A percentile compares a stretch with the other conserved stretches of the same genome.
phyloP scores from a whole-genome alignment of 2,797 vertebrate genomes.

The Peromyscus eremicus region DNA sequence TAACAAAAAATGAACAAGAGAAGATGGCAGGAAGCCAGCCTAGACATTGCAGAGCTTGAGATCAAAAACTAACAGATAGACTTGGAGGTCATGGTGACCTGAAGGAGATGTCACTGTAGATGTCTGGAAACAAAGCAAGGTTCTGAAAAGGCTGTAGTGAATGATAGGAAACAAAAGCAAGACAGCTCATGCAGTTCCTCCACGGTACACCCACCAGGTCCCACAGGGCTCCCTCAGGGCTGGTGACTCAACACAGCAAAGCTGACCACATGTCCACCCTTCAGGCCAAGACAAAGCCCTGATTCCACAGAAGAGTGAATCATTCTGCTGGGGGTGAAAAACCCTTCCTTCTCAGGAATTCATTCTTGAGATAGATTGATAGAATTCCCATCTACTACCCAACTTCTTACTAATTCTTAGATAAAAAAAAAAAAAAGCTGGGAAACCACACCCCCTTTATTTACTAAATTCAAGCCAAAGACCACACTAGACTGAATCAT shows the following conservation, averaged over 20 bases:
- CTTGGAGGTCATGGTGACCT: neutral
- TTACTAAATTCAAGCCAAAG: conserved; percentile 3
- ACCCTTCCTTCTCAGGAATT: neutral
- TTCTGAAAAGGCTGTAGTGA: neutral
- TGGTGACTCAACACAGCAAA: neutral
- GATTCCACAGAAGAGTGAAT: neutral
- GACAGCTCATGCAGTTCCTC: neutral
- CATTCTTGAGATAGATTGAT: neutral
- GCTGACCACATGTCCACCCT: neutral
- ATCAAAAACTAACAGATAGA: neutral
- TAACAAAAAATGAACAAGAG: neutral
- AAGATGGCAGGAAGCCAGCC: neutral
- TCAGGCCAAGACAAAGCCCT: neutral
- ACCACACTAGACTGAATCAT: neutral
- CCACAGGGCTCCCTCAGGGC: neutral
- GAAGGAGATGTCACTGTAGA: neutral
- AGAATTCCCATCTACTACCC: neutral
- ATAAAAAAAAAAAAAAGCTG: fast-evolving
- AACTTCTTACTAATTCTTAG: neutral
- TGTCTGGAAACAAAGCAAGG: neutral
- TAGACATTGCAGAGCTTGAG: neutral
- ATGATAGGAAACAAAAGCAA: neutral
- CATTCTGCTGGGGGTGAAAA: neutral
- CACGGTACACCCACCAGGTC: neutral
- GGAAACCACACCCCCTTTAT: neutral